Base-by-base conservation (phyloP, 2,888 invertebrate species). In the Crocallis elinguaria region DNA sequence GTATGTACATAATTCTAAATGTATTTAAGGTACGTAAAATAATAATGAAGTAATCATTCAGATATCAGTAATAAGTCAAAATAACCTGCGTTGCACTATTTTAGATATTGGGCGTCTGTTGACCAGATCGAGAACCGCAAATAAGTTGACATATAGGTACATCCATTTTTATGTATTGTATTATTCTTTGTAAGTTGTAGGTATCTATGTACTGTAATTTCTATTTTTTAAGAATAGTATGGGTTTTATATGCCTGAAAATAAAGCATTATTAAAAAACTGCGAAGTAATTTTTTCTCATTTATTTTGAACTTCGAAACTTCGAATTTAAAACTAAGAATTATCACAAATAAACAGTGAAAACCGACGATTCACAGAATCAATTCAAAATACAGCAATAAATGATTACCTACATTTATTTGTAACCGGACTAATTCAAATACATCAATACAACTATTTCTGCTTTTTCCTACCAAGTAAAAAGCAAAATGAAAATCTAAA, bases 281-380 rank as follows among this genome's bases (percentile, higher is more conserved):
- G 69, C 64, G 67, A 50, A 49, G 57, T 60, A 52, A 45, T 60
- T 60, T 60, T 60, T 42, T 68, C 67, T 67, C 57, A 71, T 84
- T 85, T 82, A 79, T 81, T 83, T 73, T 49, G 60, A 73, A 79
- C 55, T 66, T 66, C 61, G 74, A 82, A 86, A 86, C 79, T 84
- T 86, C 75, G 64, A 68, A 60, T 82, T 86, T 84, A 86, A 50
- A 69, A 72, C 73, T 82, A 84, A 68, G 12, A 74, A 82, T 82
- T 88, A 89, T 89, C 90, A 90, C 89, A 88, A 88, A 85, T 82
- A 82, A 85, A 88, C 81, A 86, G 85, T 84, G 83, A 88, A 85
- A 88, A 87, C 84, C 67, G 71, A 84, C 77, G 89, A 90, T 89
- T 89, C 90, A 90, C 84, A 88, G 88, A 89, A 90, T 90, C 88